Evolutionary conservation across 2,888 invertebrate species (phyloP).

Genomic region (Leptinotarsa peninsularis): DNA sequence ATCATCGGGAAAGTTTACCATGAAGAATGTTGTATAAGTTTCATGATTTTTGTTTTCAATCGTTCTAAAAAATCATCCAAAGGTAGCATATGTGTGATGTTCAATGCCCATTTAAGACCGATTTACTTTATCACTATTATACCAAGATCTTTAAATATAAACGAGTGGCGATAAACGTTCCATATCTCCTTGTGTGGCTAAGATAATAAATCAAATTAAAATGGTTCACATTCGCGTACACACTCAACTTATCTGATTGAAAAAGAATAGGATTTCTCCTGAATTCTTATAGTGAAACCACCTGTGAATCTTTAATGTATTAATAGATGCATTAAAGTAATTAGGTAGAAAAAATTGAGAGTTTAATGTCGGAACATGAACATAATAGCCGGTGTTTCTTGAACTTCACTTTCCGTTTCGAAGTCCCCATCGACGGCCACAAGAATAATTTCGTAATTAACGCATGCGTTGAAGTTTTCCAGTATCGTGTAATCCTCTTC

Average conservation of each 20-base stretch:
- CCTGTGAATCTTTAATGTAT: slow-evolving; percentile 18
- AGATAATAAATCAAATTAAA: slow-evolving; percentile 23
- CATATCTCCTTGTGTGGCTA: slow-evolving; percentile 9
- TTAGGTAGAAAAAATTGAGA: slow-evolving; percentile 16
- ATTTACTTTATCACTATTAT: not conserved
- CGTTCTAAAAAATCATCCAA: not conserved
- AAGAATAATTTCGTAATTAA: slow-evolving; percentile 57
- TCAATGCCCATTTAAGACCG: not conserved
- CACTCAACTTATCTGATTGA: slow-evolving; percentile 20
- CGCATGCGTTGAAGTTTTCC: slow-evolving; percentile 57
- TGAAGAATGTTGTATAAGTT: too few relatives aligned
- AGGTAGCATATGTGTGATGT: slow-evolving; percentile 2
- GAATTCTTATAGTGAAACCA: slow-evolving; percentile 25
- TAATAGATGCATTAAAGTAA: slow-evolving; percentile 18
- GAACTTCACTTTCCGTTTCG: slow-evolving; percentile 55
- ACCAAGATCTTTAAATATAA: not conserved
- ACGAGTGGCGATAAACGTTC: not conserved
- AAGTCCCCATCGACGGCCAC: slow-evolving; percentile 57
- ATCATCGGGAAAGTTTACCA: too few relatives aligned
- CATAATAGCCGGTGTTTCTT: slow-evolving; percentile 54
- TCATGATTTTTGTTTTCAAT: not conserved
- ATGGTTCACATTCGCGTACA: slow-evolving; percentile 17
- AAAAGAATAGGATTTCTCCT: slow-evolving; percentile 22
- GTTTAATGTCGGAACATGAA: slow-evolving; percentile 44
- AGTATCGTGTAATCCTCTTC: slow-evolving; percentile 56